Base-by-base conservation (phyloP, 2,888 invertebrate genomes). In the Beris morrisii region DNA sequence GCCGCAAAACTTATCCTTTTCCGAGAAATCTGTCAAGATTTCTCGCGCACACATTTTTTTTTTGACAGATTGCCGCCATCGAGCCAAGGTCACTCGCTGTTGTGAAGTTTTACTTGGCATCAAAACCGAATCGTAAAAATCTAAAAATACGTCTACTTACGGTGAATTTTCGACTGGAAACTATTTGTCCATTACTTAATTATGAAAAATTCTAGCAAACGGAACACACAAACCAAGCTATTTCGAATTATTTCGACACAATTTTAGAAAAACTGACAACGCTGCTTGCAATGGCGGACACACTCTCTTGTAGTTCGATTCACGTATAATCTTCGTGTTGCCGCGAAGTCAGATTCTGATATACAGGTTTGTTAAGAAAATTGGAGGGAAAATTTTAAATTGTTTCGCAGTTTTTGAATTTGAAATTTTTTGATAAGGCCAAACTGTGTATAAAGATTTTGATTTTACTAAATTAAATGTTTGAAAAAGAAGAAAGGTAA, bases 281-380 rank as follows among this genome's bases (percentile, higher is more conserved):
- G 55, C 64, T 64, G 64, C 64, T 44, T 64, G 22, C 48, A 64
- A 64, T 64, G 64, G 64, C 64, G 55, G 55, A 44, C 32, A 45
- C 46, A 48, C 55, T 55, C 22, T 31, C n/a, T 28, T 13, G 48
- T 55, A 15, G 55, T 45, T 6, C 46, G n/a, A 64, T 64, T 64
- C 55, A 55, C 46, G 55, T 64, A 54, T 44, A 9, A 9, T 11
- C 11, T 1, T 44, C 30, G 58, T 45, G 30, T 45, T 7, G 38
- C 3, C 1, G 11, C n/a, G 7, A 7, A 28, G 45, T 32, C n/a
- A 22, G 15, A 38, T 61, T 6, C 15, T 52, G 32, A 22, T 38
- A 38, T 38, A 38, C 38, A 9, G 9, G 38, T 38, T 5, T 5
- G 9, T 38, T 38, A 5, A 38, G 38, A 38, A 38, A 22, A 7